Conservation (phyloP, 2,113 vertebrate genomes). For the Rhadina sibilatrix region DNA sequence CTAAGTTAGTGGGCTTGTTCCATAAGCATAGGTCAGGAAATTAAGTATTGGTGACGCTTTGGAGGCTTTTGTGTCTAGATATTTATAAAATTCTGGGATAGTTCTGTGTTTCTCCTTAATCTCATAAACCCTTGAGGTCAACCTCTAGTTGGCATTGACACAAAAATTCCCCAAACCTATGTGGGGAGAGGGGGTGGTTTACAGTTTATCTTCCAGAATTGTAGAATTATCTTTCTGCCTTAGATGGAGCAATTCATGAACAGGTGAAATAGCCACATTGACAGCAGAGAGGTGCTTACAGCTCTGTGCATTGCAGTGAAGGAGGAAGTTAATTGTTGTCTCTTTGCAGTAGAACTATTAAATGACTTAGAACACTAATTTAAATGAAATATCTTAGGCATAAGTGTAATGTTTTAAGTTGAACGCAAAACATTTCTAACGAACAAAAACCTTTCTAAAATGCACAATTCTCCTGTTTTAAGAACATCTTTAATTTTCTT, state of each 20-base stretch:
- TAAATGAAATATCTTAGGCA: not conserved
- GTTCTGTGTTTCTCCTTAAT: not conserved
- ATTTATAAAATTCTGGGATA: not conserved
- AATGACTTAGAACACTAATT: not conserved
- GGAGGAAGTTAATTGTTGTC: not conserved
- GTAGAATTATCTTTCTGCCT: not conserved
- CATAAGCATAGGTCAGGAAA: not conserved
- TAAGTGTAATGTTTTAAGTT: not conserved
- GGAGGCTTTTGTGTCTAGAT: not conserved
- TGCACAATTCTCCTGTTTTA: not conserved
- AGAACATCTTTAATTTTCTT: not conserved
- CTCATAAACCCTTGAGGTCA: not conserved
- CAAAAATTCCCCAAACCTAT: not conserved
- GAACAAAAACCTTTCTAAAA: not conserved
- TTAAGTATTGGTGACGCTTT: not conserved
- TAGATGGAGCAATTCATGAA: not conserved
- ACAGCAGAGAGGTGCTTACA: not conserved
- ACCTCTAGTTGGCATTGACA: not conserved
- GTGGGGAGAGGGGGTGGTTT: not conserved
- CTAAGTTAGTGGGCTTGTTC: slow-evolving; percentile 15
- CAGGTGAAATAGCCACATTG: not conserved
- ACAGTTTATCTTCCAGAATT: not conserved
- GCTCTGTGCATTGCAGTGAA: not conserved
- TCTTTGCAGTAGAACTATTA: not conserved
- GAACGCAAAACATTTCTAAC: not conserved